Base-by-base conservation (phyloP, 2,888 invertebrate species). In the Drosophila incognita region DNA sequence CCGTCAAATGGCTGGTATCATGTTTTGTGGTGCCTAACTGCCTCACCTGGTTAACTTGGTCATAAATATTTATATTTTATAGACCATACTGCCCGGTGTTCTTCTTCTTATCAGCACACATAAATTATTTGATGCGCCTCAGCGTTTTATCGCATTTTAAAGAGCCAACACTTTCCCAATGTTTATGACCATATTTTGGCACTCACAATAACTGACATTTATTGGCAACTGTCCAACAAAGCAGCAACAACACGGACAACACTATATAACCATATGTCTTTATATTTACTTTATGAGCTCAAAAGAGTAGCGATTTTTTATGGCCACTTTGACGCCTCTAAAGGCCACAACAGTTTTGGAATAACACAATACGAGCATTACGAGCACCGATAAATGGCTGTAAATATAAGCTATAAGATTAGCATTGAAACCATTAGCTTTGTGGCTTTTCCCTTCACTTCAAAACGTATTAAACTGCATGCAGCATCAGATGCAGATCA, bases 61-160 rank as follows among this genome's bases (percentile, higher is more conserved):
- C 81, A 80, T 82, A 82, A 82, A 82, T 85, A 68, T 67, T 48
- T 69, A 31, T 57, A 40, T 69, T 69, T 70, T 72, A 74, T 73
- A 75, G 69, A 59, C 60, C 63, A 18, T 53, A 27, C 49, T 66
- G 56, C 63, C 71, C 58, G 63, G 69, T 53, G 80, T 60, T 77
- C 77, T 71, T 54, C 69, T 62, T 52, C 74, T 83, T 88, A 84
- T 88, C 84, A 69, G 40, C 18, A 11, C 57, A 36, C 88, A 85
- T 84, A 88, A 88, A 88, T 85, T 75, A 81, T 75, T 62, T 81
- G 89, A 85, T 83, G 89, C 82, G 85, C 85, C 67, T 81, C 76
- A 88, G 79, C 87, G 87, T 86, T 85, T 88, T 85, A 85, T 85
- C 89, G 87, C 89, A 76, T 54, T 86, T 88, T 86, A 79, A 85